Base-by-base conservation (phyloP, 2,888 invertebrate genomes). In the Apeira syringaria region DNA sequence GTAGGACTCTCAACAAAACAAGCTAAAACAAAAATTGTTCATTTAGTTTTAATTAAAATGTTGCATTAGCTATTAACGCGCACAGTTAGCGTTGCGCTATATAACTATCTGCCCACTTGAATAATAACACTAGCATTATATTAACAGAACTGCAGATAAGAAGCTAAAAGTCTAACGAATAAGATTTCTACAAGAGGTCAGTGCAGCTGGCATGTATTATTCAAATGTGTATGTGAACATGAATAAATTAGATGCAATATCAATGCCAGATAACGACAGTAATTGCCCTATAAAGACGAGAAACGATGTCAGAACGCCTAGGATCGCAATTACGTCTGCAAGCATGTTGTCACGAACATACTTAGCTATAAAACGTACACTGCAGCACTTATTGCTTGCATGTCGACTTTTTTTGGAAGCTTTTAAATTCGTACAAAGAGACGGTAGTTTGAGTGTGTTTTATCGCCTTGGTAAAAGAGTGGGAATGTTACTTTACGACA, bases 191-290 rank as follows among this genome's bases (percentile, higher is more conserved):
- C 60, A 55, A 65, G 65, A 66, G 75, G 71, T 75, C 72, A 78
- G 61, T 73, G 70, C 78, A 80, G 73, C 71, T 71, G 70, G 62
- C 59, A 64, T 74, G 63, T 78, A 69, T 78, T 83, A 82, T 84
- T 80, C 64, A 74, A 77, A 80, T 78, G 71, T 74, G 64, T 59
- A 78, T 75, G 64, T 60, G 62, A 61, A 61, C 63, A 78, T 76
- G 78, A 82, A 86, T 84, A 83, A 83, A 86, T 83, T 70, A 83
- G 74, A 84, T 86, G 85, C 83, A 85, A 81, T 84, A 87, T 84
- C 85, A 86, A 87, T 84, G 86, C 82, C 84, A 87, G 86, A 86
- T 87, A 86, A 85, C 77, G 77, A 65, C 81, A 72, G 80, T 84
- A 84, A 87, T 86, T 86, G 83, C 82, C 77, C 84, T 85, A 87